Base-by-base conservation (phyloP, 2,113 vertebrate genomes). In the Mobula birostris region DNA sequence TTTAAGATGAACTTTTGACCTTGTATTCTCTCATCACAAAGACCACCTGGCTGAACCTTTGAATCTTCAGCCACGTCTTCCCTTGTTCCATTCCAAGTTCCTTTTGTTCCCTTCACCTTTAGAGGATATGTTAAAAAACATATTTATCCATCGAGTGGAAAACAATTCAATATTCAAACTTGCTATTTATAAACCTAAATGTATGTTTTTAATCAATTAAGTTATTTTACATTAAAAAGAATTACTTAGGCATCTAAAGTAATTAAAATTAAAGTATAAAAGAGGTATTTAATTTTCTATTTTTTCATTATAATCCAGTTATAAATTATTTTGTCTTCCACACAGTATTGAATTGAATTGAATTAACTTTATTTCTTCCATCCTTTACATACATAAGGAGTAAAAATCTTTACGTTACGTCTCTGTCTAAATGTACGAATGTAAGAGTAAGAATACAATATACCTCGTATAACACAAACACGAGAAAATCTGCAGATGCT, bases 171-270 rank as follows among this genome's bases (percentile, higher is more conserved):
- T 11, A 36, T 36, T 48, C 36, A 74, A 48, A 40, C 56, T 74
- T 36, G 91, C 74, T 56, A 19, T 74, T 56, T 56, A 36, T 40
- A 40, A 74, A 27, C 19, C 32, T 74, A 68, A 93, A 56, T 29
- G 14, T 15, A 48, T 24, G 36, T 9, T 24, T 24, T 93, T 74
- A 93, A 19, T 74, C 17, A 11, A 3, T 40, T 29, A 6, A 27
- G 40, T 91, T 70, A 91, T 88, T 91, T 85, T 85, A n/a, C 88
- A 91, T 56, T 93, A 76, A 40, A 29, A 12, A 56, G 66, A 93
- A 48, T 9, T 27, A 21, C 68, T 27, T 74, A 40, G 19, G 1
- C 79, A 82, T 40, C 19, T 0, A 82, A 82, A 82, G 5, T 17
- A 82, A 82, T 40, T 40, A 19, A 40, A 48, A 82, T 17, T 82